These are phyloP conservation scores for Erynnis tages DNA, from an alignment of 2,888 invertebrate species.

Conservation along the genomic window DNA sequence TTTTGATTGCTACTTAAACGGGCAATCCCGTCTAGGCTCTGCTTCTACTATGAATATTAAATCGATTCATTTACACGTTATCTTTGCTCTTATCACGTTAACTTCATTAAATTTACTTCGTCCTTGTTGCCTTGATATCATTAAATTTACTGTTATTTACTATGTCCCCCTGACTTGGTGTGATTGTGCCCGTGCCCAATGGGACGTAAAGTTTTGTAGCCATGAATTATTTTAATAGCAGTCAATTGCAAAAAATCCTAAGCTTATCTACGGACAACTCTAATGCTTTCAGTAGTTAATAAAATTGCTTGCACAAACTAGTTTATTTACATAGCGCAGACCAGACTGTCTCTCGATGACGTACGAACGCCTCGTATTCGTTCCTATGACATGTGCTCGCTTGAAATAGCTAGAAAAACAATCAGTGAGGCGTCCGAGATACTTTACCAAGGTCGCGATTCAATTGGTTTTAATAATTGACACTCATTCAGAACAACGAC, in stretches of 20 bases:
- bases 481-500: slow-evolving; percentile 43
- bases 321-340: slow-evolving; percentile 25
- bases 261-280: not conserved
- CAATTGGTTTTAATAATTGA: slow-evolving; percentile 58
- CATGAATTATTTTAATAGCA: not conserved
- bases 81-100: too few relatives aligned
- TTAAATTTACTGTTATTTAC: not conserved
- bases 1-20: not conserved
- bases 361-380: slow-evolving; percentile 17
- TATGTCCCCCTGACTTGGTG: too few relatives aligned
- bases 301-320: slow-evolving; percentile 17
- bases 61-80: too few relatives aligned
- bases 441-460: slow-evolving; percentile 52
- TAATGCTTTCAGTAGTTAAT: slow-evolving; percentile 4
- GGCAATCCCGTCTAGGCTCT: too few relatives aligned
- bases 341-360: slow-evolving; percentile 24
- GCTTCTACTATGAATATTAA: too few relatives aligned
- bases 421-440: slow-evolving; percentile 46
- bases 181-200: too few relatives aligned
- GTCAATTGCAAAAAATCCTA: not conserved
- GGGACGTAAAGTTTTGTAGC: too few relatives aligned
- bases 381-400: slow-evolving; percentile 35
- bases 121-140: too few relatives aligned
- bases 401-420: slow-evolving; percentile 47
- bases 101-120: too few relatives aligned